Conservation (phyloP, 53 echinoderm and acorn worm species). For the Holothuria leucospilota region DNA sequence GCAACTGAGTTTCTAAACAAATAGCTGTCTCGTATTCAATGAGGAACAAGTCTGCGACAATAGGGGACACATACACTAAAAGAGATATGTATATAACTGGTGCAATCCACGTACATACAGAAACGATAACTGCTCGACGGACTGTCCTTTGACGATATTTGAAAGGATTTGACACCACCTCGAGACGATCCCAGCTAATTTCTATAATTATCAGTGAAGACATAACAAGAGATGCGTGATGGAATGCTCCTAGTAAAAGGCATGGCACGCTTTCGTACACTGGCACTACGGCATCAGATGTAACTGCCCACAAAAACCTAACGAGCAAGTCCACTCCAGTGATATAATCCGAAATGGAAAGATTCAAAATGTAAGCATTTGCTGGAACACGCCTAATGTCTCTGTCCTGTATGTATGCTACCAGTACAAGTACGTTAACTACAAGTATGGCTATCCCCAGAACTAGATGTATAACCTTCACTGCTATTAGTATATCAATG, state of each 20-base stretch:
- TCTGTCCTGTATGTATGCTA: background rate
- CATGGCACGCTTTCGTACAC: background rate
- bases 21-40: background rate
- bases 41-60: background rate
- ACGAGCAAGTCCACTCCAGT: background rate
- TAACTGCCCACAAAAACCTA: background rate
- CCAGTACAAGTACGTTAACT: background rate
- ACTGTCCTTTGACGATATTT: background rate
- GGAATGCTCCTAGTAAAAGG: constrained; percentile 1
- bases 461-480: background rate
- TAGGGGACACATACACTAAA: background rate
- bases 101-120: background rate
- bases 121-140: background rate
- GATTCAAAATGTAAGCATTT: background rate
- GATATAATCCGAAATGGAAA: background rate
- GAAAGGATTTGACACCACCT: constrained; percentile 1
- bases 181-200: background rate
- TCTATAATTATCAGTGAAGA: background rate
- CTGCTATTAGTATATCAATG: background rate
- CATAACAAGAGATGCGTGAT: background rate
- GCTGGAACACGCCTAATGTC: background rate
- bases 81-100: background rate
- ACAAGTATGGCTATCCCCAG: background rate
- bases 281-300: background rate
- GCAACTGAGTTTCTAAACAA: background rate